Percentiles rank a stretch among this genome's conserved stretches.
Conservation (phyloP, 2,888 invertebrate genomes). For the Pandemis heparana region DNA sequence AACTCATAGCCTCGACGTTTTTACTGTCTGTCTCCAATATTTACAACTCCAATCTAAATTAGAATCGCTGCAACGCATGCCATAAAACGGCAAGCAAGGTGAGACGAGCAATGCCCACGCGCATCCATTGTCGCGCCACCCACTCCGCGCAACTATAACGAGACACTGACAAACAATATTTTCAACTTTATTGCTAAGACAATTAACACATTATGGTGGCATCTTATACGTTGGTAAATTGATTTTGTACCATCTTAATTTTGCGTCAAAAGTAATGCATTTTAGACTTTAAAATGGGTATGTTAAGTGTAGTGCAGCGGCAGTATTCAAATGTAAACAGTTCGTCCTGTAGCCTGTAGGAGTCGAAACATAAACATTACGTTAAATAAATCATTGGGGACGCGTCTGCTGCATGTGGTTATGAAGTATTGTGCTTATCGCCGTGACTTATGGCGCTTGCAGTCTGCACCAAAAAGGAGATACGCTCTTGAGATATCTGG, state of each 20-base stretch:
- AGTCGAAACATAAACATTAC: constrained; percentile 72
- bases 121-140: constrained; percentile 68
- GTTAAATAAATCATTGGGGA: constrained; percentile 80
- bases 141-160: constrained; percentile 56
- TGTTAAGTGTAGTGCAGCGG: constrained; percentile 39
- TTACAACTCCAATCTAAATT: constrained; percentile 36
- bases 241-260: constrained; percentile 46
- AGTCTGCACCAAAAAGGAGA: constrained; percentile 8
- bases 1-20: constrained; percentile 1
- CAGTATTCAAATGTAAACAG: constrained; percentile 30
- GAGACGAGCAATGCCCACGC: constrained; percentile 63
- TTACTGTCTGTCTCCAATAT: constrained; percentile 21
- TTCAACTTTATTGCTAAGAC: constrained; percentile 39
- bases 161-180: background rate
- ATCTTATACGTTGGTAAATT: constrained; percentile 55
- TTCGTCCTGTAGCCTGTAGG: constrained; percentile 47
- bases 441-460: constrained; percentile 22
- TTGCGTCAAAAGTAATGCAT: constrained; percentile 36
- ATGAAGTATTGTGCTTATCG: constrained; percentile 51
- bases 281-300: constrained; percentile 49
- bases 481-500: constrained; percentile 18
- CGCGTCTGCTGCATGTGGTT: constrained; percentile 65
- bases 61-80: constrained; percentile 23
- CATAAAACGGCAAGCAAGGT: constrained; percentile 48
- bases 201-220: constrained; percentile 44